Percentiles rank a stretch among this genome's conserved stretches.
Evolutionary conservation across 2,113 vertebrate genomes (phyloP).

Genomic region (Ariopsis seemanni): DNA sequence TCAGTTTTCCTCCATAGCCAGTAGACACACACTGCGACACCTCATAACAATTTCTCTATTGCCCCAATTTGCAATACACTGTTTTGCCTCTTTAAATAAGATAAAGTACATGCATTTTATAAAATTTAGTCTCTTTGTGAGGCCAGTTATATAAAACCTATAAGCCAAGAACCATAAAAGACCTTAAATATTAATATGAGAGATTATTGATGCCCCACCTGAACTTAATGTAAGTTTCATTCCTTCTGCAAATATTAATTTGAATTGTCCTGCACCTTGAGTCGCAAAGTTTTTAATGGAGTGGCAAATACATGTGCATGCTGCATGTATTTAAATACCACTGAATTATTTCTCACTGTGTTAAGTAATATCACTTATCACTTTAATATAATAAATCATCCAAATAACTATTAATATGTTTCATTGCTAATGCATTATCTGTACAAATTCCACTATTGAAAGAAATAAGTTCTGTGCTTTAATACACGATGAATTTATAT

Average conservation of each 20-base stretch:
- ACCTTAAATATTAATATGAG: no score
- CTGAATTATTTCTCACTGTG: background rate
- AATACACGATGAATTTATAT: background rate
- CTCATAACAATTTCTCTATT: background rate
- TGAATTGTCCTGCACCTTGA: constrained; percentile 7
- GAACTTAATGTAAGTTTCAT: constrained; percentile 42
- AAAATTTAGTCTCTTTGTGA: background rate
- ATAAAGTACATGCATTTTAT: background rate
- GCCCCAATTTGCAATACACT: no score
- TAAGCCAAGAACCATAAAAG: no score
- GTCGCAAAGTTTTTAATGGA: constrained; percentile 29
- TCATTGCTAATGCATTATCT: no score
- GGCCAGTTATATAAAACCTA: background rate
- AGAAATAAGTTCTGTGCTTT: background rate
- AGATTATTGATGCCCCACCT: constrained; percentile 11
- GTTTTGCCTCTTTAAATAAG: background rate
- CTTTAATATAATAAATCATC: no score
- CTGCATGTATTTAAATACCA: background rate
- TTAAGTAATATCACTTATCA: no score
- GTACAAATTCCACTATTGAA: no score
- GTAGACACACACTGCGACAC: constrained; percentile 2
- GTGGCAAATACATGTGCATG: constrained; percentile 17
- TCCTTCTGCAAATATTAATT: constrained; percentile 49
- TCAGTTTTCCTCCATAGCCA: constrained; percentile 5
- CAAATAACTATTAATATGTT: no score